Evolutionary conservation across 2,888 invertebrate species (phyloP).

Genomic region (Spodoptera littoralis): DNA sequence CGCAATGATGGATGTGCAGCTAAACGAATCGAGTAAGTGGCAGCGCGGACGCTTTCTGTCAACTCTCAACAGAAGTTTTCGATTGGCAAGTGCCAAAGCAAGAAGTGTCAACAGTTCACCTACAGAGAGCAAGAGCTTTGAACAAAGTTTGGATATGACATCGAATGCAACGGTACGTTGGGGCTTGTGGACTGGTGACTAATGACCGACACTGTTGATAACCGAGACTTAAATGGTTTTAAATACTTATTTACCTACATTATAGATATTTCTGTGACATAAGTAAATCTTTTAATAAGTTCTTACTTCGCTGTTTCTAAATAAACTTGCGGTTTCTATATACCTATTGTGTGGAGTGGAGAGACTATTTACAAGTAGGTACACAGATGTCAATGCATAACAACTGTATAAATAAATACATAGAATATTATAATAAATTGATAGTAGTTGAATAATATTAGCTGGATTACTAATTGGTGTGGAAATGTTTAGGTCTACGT

Average conservation of each 20-base stretch:
- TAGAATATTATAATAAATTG: too few species aligned
- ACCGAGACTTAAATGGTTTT: constrained; percentile 30
- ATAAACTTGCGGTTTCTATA: background rate
- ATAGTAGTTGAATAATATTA: too few species aligned
- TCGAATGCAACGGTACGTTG: constrained; percentile 66
- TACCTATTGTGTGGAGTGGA: background rate
- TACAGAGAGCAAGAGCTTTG: constrained; percentile 71
- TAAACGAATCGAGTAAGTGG: constrained; percentile 81
- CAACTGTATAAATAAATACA: too few species aligned
- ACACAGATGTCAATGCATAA: too few species aligned
- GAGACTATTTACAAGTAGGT: too few species aligned
- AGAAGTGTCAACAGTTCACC: constrained; percentile 71
- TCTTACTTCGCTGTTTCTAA: too few species aligned
- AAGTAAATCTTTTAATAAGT: background rate
- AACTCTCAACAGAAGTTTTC: constrained; percentile 84
- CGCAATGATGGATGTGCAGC: constrained; percentile 83
- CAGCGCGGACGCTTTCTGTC: constrained; percentile 85
- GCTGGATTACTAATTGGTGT: too few species aligned
- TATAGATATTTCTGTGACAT: background rate
- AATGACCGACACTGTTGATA: constrained; percentile 33
- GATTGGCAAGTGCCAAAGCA: constrained; percentile 76
- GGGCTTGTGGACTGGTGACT: constrained; percentile 16
- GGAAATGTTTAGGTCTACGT: too few species aligned
- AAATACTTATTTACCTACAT: constrained; percentile 29
- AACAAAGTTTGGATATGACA: constrained; percentile 71